Conservation (phyloP, 2,113 vertebrate genomes). For the Columbina picui region DNA sequence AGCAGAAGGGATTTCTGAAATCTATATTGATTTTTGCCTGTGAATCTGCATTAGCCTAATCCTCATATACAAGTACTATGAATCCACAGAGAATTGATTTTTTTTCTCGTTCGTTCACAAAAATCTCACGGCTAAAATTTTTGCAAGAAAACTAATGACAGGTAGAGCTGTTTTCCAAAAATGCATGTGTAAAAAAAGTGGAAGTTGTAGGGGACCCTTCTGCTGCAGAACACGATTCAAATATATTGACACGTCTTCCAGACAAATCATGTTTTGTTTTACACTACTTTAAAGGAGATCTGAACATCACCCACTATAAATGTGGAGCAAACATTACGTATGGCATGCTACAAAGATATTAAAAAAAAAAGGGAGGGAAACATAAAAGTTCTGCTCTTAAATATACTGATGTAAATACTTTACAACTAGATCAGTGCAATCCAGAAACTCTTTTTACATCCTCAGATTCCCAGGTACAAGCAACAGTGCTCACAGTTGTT, state of each 20-base stretch:
- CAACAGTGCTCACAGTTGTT: not conserved
- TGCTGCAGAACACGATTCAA: not conserved
- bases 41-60: conserved; percentile 58
- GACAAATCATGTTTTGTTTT: not conserved
- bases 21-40: conserved; percentile 45
- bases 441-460: not conserved
- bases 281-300: not conserved
- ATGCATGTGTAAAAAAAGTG: not conserved
- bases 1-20: conserved; percentile 28
- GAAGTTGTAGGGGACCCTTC: not conserved
- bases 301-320: not conserved
- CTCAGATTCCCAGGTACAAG: not conserved
- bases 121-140: not conserved
- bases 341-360: not conserved
- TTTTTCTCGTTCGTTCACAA: not conserved
- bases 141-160: not conserved
- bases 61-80: conserved; percentile 19
- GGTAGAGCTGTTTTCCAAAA: not conserved
- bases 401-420: not conserved
- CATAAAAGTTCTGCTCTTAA: not conserved
- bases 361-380: not conserved
- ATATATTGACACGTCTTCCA: not conserved
- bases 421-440: not conserved
- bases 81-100: conserved; percentile 30
- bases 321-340: not conserved